Base-by-base conservation (phyloP, 2,888 invertebrate species). In the Zygogramma bicolorata region DNA sequence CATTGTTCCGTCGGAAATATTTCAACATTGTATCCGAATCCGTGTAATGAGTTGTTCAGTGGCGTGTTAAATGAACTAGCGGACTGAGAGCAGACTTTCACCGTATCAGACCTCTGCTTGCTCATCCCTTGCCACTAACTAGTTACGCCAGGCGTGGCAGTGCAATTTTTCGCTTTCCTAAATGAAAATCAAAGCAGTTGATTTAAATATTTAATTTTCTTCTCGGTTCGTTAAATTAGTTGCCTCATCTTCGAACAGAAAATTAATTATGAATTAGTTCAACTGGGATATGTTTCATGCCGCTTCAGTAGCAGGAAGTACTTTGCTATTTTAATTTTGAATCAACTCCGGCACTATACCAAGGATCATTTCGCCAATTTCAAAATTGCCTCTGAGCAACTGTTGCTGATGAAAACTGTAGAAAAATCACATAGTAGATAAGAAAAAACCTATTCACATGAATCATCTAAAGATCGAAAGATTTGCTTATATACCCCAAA, bases 41-140 rank as follows among this genome's bases (percentile, higher is more conserved):
- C 76, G 73, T 79, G 80, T 84, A 85, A 85, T 85, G 84, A 85
- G 84, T 82, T 82, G 81, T 71, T 80, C 84, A 83, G 77, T 84
- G 83, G 83, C 81, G 84, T 84, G 84, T 84, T 85, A 85, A 86
- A 86, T 85, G 84, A 85, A 85, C 84, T 82, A 80, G 79, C 80
- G 78, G 76, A 72, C 75, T 77, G 57, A 38, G 65, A 53, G 57
- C 46, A 13, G 34, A 67, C 57, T 25, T 18, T 38, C 69, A 29
- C 27, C 29, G 27, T 38, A 31, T 20, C 63, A 34, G 22, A 61
- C 42, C 31, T 22, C 46, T 22, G 40, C 18, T 18, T 25, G 27
- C 22, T 25, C 34, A 20, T 42, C 34, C 10, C 22, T 31, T 25
- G 63, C 31, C 27, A 31, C 31, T 60, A 60, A 22, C 20, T 22